These are phyloP conservation scores for Promerops cafer DNA, from an alignment of 2,113 vertebrate species.

Conservation along the genomic window DNA sequence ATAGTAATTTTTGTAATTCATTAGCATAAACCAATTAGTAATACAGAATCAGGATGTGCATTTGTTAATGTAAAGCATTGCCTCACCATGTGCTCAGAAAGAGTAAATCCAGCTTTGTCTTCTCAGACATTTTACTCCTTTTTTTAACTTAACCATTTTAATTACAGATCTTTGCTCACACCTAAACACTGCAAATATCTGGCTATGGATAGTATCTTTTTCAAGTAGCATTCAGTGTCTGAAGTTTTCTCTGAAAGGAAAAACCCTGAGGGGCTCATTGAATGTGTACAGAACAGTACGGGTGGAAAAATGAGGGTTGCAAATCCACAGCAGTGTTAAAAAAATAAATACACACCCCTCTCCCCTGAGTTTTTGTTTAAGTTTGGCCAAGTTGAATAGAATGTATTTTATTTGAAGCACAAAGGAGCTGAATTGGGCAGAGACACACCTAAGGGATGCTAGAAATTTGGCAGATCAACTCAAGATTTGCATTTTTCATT, in stretches of 20 bases:
- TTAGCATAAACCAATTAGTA: background rate
- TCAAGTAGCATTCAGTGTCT: background rate
- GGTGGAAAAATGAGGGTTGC: background rate
- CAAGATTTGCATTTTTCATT: background rate
- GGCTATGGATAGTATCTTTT: background rate
- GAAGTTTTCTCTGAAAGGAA: background rate
- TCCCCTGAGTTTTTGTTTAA: background rate
- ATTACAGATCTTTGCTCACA: background rate
- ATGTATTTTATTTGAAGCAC: background rate
- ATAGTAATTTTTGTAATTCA: background rate
- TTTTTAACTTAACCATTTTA: background rate
- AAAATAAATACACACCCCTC: background rate
- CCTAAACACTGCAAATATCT: background rate
- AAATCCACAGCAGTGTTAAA: background rate
- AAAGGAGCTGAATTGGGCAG: background rate
- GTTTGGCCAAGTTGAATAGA: background rate
- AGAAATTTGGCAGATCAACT: background rate
- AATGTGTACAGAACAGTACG: background rate
- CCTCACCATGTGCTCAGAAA: background rate
- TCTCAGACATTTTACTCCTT: background rate
- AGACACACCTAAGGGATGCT: background rate
- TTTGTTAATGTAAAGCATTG: background rate
- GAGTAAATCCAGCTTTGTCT: background rate
- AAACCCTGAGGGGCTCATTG: background rate
- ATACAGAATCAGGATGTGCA: background rate